Conservation (phyloP, 1,140 invertebrate genomes). For the Ladona fulva region DNA sequence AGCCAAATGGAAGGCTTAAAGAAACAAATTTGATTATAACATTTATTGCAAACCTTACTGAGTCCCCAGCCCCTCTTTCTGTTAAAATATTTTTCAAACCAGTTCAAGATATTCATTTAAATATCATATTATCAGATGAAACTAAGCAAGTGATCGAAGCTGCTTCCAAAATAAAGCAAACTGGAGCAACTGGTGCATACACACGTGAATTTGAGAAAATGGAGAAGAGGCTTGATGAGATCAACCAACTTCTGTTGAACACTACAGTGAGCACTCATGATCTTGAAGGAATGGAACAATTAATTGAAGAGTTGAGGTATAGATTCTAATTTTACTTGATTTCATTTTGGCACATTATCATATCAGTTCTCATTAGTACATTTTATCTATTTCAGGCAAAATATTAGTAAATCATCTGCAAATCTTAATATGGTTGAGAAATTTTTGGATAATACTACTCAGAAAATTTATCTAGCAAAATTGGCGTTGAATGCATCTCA, state of each 20-base stretch:
- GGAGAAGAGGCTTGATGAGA: slow-evolving; percentile 71
- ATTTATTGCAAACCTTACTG: no score
- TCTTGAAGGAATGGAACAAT: slow-evolving; percentile 51
- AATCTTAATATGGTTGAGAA: slow-evolving; percentile 49
- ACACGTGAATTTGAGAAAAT: slow-evolving; percentile 87
- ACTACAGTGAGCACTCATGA: slow-evolving; percentile 62
- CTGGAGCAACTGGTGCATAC: slow-evolving; percentile 89
- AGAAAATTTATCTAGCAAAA: slow-evolving; percentile 67
- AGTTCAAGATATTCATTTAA: no score
- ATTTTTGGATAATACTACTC: slow-evolving; percentile 63
- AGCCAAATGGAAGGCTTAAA: no score
- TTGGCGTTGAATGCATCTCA: slow-evolving; percentile 66
- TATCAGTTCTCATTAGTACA: no score
- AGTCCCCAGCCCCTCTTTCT: no score
- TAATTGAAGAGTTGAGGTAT: slow-evolving; percentile 47
- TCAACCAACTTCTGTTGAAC: slow-evolving; percentile 66
- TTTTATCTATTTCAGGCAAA: slow-evolving; percentile 33
- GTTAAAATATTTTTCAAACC: no score
- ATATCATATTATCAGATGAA: slow-evolving; percentile 38
- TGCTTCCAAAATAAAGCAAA: slow-evolving; percentile 84
- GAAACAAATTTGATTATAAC: no score
- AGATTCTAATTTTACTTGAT: neutral
- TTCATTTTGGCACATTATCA: no score
- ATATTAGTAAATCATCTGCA: slow-evolving; percentile 42
- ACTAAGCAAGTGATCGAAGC: slow-evolving; percentile 66